These are phyloP conservation scores for Carassius carassius DNA, from an alignment of 2,113 vertebrate species.

Conservation along the genomic window DNA sequence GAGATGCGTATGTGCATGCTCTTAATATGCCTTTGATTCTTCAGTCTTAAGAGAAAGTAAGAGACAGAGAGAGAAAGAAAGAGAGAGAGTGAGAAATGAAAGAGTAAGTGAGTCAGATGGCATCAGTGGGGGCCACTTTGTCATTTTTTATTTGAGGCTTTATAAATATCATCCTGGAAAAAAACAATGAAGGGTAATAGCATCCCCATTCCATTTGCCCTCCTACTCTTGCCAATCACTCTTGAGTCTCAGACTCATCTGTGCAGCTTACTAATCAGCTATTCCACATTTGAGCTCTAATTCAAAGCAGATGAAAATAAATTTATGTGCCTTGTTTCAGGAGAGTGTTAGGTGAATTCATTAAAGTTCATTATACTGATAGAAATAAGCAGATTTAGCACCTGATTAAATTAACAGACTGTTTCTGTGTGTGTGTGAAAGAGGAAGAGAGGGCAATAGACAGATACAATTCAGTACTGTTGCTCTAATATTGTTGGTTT, in stretches of 20 bases:
- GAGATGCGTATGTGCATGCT: not conserved
- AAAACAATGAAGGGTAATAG: not conserved
- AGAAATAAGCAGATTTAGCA: slow-evolving; percentile 16
- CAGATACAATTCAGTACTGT: too few relatives aligned
- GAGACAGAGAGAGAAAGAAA: too few relatives aligned
- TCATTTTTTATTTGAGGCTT: slow-evolving; percentile 3
- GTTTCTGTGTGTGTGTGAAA: not conserved
- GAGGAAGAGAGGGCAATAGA: not conserved
- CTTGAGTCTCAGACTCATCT: not conserved
- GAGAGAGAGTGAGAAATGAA: not conserved
- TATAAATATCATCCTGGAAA: slow-evolving; percentile 31
- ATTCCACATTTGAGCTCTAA: not conserved
- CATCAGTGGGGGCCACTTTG: not conserved
- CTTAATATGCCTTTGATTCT: not conserved
- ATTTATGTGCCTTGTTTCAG: not conserved
- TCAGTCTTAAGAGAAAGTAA: not conserved
- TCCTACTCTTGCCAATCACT: not conserved
- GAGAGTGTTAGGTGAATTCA: too few relatives aligned
- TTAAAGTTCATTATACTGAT: slow-evolving; percentile 25
- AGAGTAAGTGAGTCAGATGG: not conserved
- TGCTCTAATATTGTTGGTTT: not conserved
- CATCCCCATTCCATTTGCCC: slow-evolving; percentile 1
- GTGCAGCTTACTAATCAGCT: not conserved
- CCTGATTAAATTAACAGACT: not conserved
- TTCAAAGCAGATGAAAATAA: not conserved